Evolutionary conservation across 2,888 invertebrate species (phyloP).

Genomic region (Habrosyne pyritoides): DNA sequence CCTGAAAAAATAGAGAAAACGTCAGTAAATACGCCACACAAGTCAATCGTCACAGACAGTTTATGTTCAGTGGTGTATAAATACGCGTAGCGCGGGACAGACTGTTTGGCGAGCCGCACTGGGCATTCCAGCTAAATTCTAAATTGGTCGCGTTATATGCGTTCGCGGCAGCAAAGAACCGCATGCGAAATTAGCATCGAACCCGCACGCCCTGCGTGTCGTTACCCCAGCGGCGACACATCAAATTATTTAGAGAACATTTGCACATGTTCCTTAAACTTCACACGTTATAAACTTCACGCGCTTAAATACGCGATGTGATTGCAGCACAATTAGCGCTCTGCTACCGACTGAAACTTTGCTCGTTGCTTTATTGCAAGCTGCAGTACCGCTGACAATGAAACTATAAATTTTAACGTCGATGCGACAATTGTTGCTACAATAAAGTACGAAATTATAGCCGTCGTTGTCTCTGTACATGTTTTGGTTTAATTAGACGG

Average conservation of each 20-base stretch:
- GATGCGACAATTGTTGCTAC: conserved; percentile 18
- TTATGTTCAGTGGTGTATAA: conserved; percentile 13
- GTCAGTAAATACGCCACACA: conserved; percentile 10
- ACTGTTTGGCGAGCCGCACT: conserved; percentile 59
- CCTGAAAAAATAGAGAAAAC: conserved; percentile 40
- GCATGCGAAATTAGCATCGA: conserved; percentile 38
- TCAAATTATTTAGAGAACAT: conserved; percentile 63
- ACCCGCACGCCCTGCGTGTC: conserved; percentile 27
- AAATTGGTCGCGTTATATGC: conserved; percentile 53
- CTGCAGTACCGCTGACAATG: conserved; percentile 39
- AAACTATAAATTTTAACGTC: conserved; percentile 46
- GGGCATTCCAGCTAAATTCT: conserved; percentile 49
- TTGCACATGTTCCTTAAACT: conserved; percentile 52
- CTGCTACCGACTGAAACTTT: conserved; percentile 32
- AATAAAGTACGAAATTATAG: background rate
- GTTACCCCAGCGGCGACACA: conserved; percentile 45
- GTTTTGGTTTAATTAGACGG: background rate
- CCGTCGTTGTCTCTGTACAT: background rate
- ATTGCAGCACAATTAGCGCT: conserved; percentile 45
- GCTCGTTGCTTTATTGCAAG: conserved; percentile 23
- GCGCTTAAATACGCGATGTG: conserved; percentile 32
- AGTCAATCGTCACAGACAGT: conserved; percentile 16
- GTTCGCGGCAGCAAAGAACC: conserved; percentile 21
- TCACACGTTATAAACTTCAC: conserved; percentile 45
- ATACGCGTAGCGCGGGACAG: conserved; percentile 41